Evolutionary conservation across 2,888 invertebrate species (phyloP), one percentile per base, ranked within the genome.

Genomic region (Erannis defoliaria): DNA sequence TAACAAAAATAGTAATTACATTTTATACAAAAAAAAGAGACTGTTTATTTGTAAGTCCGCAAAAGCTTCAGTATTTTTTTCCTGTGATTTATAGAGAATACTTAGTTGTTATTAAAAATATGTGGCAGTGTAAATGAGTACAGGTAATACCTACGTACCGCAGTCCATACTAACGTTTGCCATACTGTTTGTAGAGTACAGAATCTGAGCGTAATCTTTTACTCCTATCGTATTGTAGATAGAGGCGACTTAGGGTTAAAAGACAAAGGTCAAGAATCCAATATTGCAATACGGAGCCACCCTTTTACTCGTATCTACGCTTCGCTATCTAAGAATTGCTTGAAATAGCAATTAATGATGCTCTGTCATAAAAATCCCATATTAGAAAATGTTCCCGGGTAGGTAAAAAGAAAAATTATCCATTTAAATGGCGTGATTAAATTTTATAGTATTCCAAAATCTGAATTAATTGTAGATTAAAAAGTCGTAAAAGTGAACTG

Each of bases 381-480:
- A 35, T 31, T 31, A 35, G 42, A 62, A 56, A 56, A 56, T 54
- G 53, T 57, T 60, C 59, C 48, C 50, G 54, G 45, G 55, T 55
- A 59, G 48, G 65, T 66, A 56, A 63, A 60, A 40, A 65, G 46
- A 62, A 68, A 68, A 68, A 62, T 62, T 65, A 68, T 60, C 59
- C 65, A 68, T 68, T 53, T 62, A 64, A 64, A 69, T 64, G 42
- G 55, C 62, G 55, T 67, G 63, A 68, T 67, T 60, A 67, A 64
- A 40, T 66, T 68, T 68, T 66, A 66, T 69, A 55, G 65, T 56
- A 55, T 63, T 61, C 60, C 57, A 59, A 62, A 64, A 73, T 56
- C 62, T 72, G 72, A 76, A 77, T 75, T 71, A 75, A 75, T 78
- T 71, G 66, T 62, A 49, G 67, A 76, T 76, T 76, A 70, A 77